Evolutionary conservation across 2,797 vertebrate genomes (phyloP), one percentile per base, ranked within the genome.

Genomic region (Dromococcyx pavoninus): DNA sequence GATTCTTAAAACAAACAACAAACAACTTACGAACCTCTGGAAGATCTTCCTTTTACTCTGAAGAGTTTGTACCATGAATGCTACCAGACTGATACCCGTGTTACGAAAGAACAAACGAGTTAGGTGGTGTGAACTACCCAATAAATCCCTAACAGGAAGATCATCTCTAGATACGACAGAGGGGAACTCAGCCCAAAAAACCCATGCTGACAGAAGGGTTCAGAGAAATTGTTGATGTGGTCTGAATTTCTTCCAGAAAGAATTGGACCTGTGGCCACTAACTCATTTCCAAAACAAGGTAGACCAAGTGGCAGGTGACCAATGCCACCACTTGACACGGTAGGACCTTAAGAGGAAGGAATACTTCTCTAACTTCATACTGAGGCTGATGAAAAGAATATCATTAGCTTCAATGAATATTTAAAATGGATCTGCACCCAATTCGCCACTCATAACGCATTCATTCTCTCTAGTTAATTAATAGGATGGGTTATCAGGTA

Each of bases 1-100:
- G 54, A 46, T 90, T 71, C 27, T 67, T 88, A 83, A 94, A 94
- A 93, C 83, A 93, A 93, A 48, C 76, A 93, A 75, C 46, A 80
- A 89, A 87, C 82, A 95, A 77, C 48, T 89, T 67, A 30, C 0
- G 5, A 91, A 85, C 74, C 24, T 93, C 70, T 41, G 12, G 22
- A n/a, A 91, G 67, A 28, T 65, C 56, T 83, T 81, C 83, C 56
- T 91, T 93, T 83, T 25, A 66, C 27, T 86, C 17, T 11, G 58
- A 69, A 69, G 93, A 33, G 66, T 35, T 77, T 71, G 60, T 28
- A 84, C 86, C 13, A 35, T 0, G 10, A 95, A 81, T 0, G 12
- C 62, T 78, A 78, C 79, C 80, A 35, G 44, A 71, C 3, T 1
- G 37, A 95, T 37, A 60, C 89, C 82, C 64, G 91, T 0, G 0